phyloP scores from a whole-genome alignment of 2,113 vertebrate genomes.

The Osmerus mordax region DNA sequence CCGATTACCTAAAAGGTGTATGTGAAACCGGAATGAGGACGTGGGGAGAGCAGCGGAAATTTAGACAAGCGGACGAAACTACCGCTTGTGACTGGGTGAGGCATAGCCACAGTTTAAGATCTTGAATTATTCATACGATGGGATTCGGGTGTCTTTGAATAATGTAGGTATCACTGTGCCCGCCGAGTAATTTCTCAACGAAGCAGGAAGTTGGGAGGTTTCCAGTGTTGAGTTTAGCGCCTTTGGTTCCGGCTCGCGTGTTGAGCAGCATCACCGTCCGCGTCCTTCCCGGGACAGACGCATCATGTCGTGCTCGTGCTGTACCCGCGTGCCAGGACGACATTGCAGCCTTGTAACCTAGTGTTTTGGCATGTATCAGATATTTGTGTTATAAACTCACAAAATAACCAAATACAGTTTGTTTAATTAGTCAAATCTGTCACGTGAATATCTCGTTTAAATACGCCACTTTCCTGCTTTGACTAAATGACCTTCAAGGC shows the following conservation, averaged over 20 bases:
- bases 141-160: constrained; percentile 32
- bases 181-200: constrained; percentile 25
- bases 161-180: constrained; percentile 20
- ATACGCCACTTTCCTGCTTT: neutral
- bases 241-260: constrained; percentile 8
- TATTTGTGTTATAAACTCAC: neutral
- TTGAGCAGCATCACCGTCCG: constrained; percentile 55
- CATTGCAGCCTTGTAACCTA: constrained; percentile 34
- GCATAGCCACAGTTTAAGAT: constrained; percentile 10
- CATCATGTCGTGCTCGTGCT: constrained; percentile 22
- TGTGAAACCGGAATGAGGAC: constrained; percentile 72
- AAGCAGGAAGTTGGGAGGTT: constrained; percentile 22
- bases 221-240: constrained; percentile 6
- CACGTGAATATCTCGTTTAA: neutral
- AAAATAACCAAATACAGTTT: too few species aligned
- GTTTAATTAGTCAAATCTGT: neutral
- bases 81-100: constrained; percentile 78
- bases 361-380: too few species aligned
- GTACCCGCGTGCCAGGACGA: constrained; percentile 26
- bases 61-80: constrained; percentile 67
- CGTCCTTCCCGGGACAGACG: constrained; percentile 12
- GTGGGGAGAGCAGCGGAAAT: constrained; percentile 72
- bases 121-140: constrained; percentile 33
- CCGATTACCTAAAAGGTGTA: constrained; percentile 70
- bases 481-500: constrained; percentile 21